These are phyloP conservation scores for Pseudomyrmex concolor DNA, from an alignment of 1,140 invertebrate genomes.

Conservation along the genomic window DNA sequence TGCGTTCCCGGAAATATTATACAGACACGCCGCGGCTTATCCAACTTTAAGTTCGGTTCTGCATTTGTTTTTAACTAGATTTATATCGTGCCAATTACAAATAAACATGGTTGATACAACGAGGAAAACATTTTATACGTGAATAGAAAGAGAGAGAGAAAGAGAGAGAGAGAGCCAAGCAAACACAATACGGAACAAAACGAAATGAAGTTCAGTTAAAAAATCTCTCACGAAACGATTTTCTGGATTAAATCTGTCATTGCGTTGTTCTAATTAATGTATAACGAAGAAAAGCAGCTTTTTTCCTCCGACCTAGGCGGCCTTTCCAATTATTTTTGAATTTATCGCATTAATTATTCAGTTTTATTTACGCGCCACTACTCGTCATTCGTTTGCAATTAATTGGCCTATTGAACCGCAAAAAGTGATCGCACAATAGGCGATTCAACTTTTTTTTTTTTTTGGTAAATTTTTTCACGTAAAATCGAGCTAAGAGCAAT, in stretches of 20 bases:
- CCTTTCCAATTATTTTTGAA: constrained; percentile 39
- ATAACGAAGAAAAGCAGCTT: constrained; percentile 33
- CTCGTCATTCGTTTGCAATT: constrained; percentile 39
- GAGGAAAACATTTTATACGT: background rate
- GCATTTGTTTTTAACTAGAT: constrained; percentile 12
- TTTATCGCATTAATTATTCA: constrained; percentile 51
- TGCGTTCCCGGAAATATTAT: background rate
- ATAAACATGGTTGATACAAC: background rate
- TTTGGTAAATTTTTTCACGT: constrained; percentile 11
- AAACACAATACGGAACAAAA: background rate
- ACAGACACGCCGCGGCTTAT: background rate
- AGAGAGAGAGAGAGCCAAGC: too few relatives aligned
- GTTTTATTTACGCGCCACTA: constrained; percentile 35
- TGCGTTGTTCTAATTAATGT: constrained; percentile 42
- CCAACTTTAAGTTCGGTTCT: background rate
- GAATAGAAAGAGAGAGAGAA: too few relatives aligned
- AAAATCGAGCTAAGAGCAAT: constrained; percentile 45
- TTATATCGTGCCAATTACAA: background rate
- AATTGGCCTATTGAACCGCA: constrained; percentile 22
- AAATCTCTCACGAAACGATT: constrained; percentile 6
- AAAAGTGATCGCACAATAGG: constrained; percentile 7
- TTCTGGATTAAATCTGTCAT: constrained; percentile 40
- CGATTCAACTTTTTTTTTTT: constrained; percentile 42
- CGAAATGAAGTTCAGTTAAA: background rate
- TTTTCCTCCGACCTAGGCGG: constrained; percentile 17